phyloP scores from a whole-genome alignment of 2,113 vertebrate species.

The Neopipo cinnamomea region DNA sequence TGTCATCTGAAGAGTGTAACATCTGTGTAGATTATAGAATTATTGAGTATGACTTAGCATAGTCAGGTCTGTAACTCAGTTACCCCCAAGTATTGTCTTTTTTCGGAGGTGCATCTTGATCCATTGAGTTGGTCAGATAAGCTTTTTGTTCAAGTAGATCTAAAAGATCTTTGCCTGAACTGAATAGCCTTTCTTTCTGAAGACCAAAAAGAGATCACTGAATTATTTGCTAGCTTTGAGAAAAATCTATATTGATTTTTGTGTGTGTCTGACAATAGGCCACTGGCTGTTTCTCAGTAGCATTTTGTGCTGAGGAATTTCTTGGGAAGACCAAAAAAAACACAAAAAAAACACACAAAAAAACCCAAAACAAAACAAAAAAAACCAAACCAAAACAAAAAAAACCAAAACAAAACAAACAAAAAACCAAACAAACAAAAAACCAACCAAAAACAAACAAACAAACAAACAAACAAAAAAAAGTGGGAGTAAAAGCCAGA shows the following conservation, averaged over 20 bases:
- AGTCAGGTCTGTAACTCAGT: conserved; percentile 35
- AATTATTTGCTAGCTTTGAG: conserved; percentile 82
- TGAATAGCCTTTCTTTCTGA: not conserved
- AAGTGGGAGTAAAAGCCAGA: not conserved
- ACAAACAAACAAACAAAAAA: no score
- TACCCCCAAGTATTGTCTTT: not conserved
- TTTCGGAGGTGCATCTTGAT: conserved; percentile 41
- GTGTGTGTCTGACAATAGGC: conserved; percentile 21
- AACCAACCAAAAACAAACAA: no score
- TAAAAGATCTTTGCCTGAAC: conserved; percentile 9
- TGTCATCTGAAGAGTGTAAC: not conserved
- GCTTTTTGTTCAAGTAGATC: conserved; percentile 42
- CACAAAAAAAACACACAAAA: no score
- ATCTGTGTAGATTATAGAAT: not conserved
- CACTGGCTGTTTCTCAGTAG: conserved; percentile 56
- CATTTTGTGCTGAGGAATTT: conserved; percentile 47
- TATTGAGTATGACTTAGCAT: not conserved
- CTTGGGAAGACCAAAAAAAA: conserved; percentile 9
- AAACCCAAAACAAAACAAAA: no score
- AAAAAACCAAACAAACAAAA: no score
- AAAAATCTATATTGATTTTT: conserved; percentile 76
- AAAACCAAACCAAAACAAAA: no score
- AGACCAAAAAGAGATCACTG: conserved; percentile 59
- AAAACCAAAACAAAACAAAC: no score
- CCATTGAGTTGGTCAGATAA: conserved; percentile 25